A percentile compares a stretch with the other conserved stretches of the same genome.
These are phyloP conservation scores for Drosophila affinis DNA, from an alignment of 2,888 invertebrate species.

Conservation along the genomic window DNA sequence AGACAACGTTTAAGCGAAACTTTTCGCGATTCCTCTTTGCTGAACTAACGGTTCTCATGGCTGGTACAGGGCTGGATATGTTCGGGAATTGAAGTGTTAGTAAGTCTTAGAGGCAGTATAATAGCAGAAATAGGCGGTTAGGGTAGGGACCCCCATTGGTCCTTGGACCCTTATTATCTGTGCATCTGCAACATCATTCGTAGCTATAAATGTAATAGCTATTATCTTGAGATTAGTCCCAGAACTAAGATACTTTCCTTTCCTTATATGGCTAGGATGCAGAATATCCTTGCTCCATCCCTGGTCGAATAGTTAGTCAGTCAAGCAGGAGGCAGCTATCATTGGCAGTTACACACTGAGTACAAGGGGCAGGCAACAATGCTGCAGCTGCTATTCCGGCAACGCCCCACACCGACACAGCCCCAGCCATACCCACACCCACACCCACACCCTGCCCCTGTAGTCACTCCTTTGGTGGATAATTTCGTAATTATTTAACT, in stretches of 20 bases:
- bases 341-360: constrained; percentile 64
- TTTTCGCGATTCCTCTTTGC: constrained; percentile 44
- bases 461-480: constrained; percentile 64
- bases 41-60: constrained; percentile 47
- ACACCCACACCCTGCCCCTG: neutral
- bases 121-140: too few species aligned
- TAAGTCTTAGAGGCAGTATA: neutral
- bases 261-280: neutral
- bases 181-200: too few species aligned
- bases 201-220: too few species aligned
- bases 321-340: constrained; percentile 62
- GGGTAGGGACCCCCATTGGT: too few species aligned
- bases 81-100: constrained; percentile 41
- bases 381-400: constrained; percentile 66
- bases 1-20: constrained; percentile 65
- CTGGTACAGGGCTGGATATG: neutral
- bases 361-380: constrained; percentile 51
- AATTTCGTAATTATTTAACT: constrained; percentile 80
- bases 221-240: too few species aligned
- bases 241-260: too few species aligned
- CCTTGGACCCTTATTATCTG: too few species aligned
- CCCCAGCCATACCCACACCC: neutral
- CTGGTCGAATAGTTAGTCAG: constrained; percentile 60
- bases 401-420: constrained; percentile 14
- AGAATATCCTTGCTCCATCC: constrained; percentile 31